Percentiles rank a stretch among this genome's conserved stretches.
phyloP scores from a whole-genome alignment of 2,797 vertebrate species.

The Sebastiscus albofasciatus region DNA sequence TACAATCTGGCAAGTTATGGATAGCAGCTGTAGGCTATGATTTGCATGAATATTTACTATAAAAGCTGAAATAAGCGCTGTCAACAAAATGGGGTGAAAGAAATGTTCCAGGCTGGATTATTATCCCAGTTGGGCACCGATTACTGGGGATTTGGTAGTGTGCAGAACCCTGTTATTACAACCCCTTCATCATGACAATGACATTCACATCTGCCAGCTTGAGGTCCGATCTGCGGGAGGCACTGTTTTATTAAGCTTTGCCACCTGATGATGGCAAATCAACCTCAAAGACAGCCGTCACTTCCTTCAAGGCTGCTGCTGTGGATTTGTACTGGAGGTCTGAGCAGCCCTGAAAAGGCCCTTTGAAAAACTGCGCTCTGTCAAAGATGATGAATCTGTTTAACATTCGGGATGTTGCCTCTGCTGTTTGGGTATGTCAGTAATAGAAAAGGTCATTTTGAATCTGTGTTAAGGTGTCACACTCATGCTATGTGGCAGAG shows the following conservation, averaged over 20 bases:
- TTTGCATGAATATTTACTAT: not conserved
- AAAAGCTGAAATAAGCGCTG: not conserved
- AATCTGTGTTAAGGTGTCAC: slow-evolving; percentile 11
- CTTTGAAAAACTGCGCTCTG: not conserved
- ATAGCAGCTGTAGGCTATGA: not conserved
- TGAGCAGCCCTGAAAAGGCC: not conserved
- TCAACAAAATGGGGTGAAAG: not conserved
- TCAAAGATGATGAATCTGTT: not conserved
- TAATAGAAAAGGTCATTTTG: slow-evolving; percentile 27
- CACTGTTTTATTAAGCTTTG: slow-evolving; percentile 1
- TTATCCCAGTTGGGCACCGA: not conserved
- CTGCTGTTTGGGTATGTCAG: not conserved
- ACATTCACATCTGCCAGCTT: slow-evolving; percentile 6
- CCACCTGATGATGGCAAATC: slow-evolving; percentile 32
- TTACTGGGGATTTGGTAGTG: slow-evolving; percentile 4
- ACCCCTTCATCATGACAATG: slow-evolving; percentile 22
- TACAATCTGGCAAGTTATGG: not conserved
- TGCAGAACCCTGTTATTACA: slow-evolving; percentile 7
- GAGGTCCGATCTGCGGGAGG: not conserved
- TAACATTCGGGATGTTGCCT: slow-evolving; percentile 9
- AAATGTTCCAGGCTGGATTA: not conserved
- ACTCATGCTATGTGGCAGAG: not conserved
- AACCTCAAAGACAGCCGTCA: slow-evolving; percentile 11
- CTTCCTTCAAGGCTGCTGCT: slow-evolving; percentile 8
- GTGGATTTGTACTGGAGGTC: not conserved